phyloP scores from a whole-genome alignment of 2,113 vertebrate genomes.

The Entosphenus tridentatus region DNA sequence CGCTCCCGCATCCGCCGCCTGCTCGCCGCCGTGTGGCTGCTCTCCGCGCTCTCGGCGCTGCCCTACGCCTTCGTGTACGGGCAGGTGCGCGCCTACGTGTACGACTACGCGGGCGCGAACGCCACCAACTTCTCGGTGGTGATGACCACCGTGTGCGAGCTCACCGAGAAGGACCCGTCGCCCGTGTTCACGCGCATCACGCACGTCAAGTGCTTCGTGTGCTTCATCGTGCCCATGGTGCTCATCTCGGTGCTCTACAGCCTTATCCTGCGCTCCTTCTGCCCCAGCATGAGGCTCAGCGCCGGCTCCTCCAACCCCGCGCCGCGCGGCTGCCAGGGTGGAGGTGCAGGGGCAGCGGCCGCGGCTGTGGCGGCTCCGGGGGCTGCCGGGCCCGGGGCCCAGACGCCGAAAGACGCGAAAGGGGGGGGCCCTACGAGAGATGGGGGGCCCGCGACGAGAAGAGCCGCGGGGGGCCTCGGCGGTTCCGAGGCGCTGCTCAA shows the following conservation, averaged over 20 bases:
- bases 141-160: conserved; percentile 32
- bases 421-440: no score
- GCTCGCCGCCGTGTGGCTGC: conserved; percentile 21
- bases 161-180: conserved; percentile 27
- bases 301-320: no score
- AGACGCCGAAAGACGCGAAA: no score
- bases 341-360: no score
- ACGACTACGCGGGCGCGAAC: conserved; percentile 25
- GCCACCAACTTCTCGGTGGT: conserved; percentile 21
- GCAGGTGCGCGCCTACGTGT: conserved; percentile 23
- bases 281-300: neutral
- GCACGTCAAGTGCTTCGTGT: conserved; percentile 22
- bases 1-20: conserved; percentile 22
- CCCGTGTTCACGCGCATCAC: conserved; percentile 26
- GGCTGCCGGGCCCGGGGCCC: conserved; percentile 15
- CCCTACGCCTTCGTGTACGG: conserved; percentile 32
- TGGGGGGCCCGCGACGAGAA: no score
- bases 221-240: conserved; percentile 28
- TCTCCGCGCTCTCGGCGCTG: conserved; percentile 23
- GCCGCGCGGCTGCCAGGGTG: no score
- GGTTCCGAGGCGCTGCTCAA: no score
- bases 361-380: conserved; percentile 24
- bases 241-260: conserved; percentile 26
- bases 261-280: conserved; percentile 26
- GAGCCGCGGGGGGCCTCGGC: no score